These are phyloP conservation scores for Venturia canescens DNA, from an alignment of 1,140 invertebrate species.

Conservation along the genomic window DNA sequence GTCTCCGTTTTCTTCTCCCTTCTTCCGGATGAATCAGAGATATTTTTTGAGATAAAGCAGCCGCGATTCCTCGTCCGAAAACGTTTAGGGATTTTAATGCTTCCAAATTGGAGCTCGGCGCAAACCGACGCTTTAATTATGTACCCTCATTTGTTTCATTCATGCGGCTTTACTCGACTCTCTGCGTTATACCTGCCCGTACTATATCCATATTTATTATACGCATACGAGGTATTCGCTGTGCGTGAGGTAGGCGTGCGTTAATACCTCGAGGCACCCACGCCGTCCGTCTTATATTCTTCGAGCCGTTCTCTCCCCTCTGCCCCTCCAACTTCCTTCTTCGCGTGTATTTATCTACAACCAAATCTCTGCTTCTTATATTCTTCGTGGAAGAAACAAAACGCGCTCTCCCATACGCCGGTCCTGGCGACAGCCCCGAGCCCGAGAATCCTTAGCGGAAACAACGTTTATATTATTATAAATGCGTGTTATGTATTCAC, in stretches of 20 bases:
- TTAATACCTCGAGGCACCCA: slow-evolving; percentile 42
- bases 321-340: slow-evolving; percentile 4
- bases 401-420: background rate
- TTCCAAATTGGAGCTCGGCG: slow-evolving; percentile 57
- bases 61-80: slow-evolving; percentile 55
- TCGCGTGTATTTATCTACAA: slow-evolving; percentile 29
- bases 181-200: slow-evolving; percentile 27
- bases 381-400: slow-evolving; percentile 27
- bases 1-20: slow-evolving; percentile 42
- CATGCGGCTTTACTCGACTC: slow-evolving; percentile 40
- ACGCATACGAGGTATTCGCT: background rate
- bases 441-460: slow-evolving; percentile 21
- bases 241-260: slow-evolving; percentile 30
- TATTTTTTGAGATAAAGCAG: slow-evolving; percentile 53
- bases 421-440: slow-evolving; percentile 14
- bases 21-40: slow-evolving; percentile 52
- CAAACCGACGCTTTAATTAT: slow-evolving; percentile 64
- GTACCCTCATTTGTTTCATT: slow-evolving; percentile 66
- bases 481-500: background rate
- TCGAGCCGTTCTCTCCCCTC: background rate
- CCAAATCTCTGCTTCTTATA: background rate
- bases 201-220: slow-evolving; percentile 32
- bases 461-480: slow-evolving; percentile 35
- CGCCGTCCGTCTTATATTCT: slow-evolving; percentile 40
- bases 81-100: slow-evolving; percentile 65